Base-by-base conservation (phyloP, 2,113 vertebrate species). In the Morone chrysops region DNA sequence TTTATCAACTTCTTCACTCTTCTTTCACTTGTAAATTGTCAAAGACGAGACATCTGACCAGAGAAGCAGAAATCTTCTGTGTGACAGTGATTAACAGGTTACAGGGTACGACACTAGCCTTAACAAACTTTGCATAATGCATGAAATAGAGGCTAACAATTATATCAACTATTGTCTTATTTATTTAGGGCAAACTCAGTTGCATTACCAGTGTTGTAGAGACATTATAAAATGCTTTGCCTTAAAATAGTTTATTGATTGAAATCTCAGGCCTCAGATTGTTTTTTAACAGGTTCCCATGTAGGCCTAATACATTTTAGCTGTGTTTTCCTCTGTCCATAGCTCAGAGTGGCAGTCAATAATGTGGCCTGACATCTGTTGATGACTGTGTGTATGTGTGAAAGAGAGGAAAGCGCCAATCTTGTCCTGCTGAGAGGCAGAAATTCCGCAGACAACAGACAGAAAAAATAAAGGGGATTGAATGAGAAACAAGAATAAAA, bases 321-420 rank as follows among this genome's bases (percentile, higher is more conserved):
- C 3, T 8, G 31, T 31, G 41, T 51, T 59, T 0, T 70, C 63
- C 20, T 54, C 6, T 69, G 70, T 66, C 14, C 1, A 16, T 9
- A 51, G 38, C n/a, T 73, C 68, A 76, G 16, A 45, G 54, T 72
- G 75, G 22, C 47, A 65, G 43, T 69, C 56, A 59, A 9, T 77
- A 61, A 87, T 82, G 63, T 54, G n/a, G 3, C 14, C 16, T 11
- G 48, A 76, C 50, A 65, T 31, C 43, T 50, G 22, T 40, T 50
- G 8, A 18, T 25, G 57, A 16, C 2, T 70, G 47, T 51, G 22
- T 68, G 43, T 48, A 48, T 25, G 18, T 70, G 31, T n/a, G 36
- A 47, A 38, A 53, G 38, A 53, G 13, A 70, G 36, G 45, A 68
- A 59, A 78, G 54, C 0, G 3, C 1, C 70, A 76, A 12, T 67